Conservation (phyloP, 2,797 vertebrate genomes). For the Squalus acanthias region DNA sequence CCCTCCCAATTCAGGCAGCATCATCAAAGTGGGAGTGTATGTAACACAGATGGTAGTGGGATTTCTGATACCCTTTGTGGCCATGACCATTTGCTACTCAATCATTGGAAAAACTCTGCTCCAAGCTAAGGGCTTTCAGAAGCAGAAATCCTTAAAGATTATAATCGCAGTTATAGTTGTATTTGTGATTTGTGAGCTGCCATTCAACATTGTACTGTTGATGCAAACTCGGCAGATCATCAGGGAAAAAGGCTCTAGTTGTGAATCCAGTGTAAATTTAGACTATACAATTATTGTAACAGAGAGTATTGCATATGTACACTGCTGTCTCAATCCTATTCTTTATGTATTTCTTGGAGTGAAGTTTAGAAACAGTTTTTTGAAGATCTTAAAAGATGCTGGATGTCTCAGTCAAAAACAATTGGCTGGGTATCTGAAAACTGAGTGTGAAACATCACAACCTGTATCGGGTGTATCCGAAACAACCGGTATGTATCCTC, state of each 20-base stretch:
- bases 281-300: constrained; percentile 42
- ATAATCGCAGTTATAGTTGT: constrained; percentile 49
- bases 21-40: neutral
- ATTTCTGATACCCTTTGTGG: constrained; percentile 51
- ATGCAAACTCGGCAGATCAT: constrained; percentile 36
- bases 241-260: neutral
- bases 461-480: constrained; percentile 38
- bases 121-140: constrained; percentile 48
- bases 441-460: neutral
- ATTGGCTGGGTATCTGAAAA: neutral
- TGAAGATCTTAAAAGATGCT: constrained; percentile 49
- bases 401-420: constrained; percentile 40
- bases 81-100: constrained; percentile 53
- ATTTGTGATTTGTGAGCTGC: constrained; percentile 54
- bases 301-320: constrained; percentile 49
- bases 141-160: constrained; percentile 55
- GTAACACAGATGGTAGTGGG: constrained; percentile 49
- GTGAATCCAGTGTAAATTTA: constrained; percentile 38
- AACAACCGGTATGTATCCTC: constrained; percentile 45
- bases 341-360: constrained; percentile 55
- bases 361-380: constrained; percentile 54
- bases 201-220: constrained; percentile 50
- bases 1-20: neutral
- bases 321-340: constrained; percentile 54
- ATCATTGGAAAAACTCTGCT: constrained; percentile 53